Base-by-base conservation (phyloP, 2,888 invertebrate species). In the Hyles lineata region DNA sequence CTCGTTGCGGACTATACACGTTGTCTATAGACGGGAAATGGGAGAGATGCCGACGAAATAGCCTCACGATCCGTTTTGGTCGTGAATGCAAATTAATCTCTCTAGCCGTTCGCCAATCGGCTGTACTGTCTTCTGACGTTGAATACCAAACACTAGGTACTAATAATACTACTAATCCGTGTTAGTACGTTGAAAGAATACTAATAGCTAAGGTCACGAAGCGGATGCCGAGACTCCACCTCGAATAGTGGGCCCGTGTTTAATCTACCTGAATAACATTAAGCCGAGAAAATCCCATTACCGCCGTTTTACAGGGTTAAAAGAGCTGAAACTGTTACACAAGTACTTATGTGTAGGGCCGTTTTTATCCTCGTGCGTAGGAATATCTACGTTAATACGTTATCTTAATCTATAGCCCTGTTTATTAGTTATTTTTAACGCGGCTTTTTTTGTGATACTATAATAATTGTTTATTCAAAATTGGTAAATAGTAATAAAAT, bases 1-100 rank as follows among this genome's bases (percentile, higher is more conserved):
- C 70, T 80, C 77, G 63, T 43, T 76, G 73, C 72, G 70, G 73
- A 71, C 77, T 80, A 78, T 77, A 77, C 77, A 76, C 78, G 78
- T 82, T 80, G 81, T 82, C 84, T 87, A 81, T 85, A 85, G 83
- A 82, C 86, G 80, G 91, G 90, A 91, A 92, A 93, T 91, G 83
- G 89, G 85, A 82, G 85, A 86, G 88, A 88, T 85, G 85, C 85
- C 86, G 86, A 82, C 85, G 89, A 87, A 91, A 92, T 91, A 89
- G 90, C 89, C 87, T 87, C 90, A 89, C 91, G 91, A 90, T 89
- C 91, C 88, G 88, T 90, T 90, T 89, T 85, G 90, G 89, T 87
- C 87, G 87, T 89, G 91, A 91, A 92, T 92, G 92, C 89, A 92
- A 92, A 92, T 92, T 92, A 91, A 92, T 89, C 90, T 89, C 86